Conservation (phyloP, 2,797 vertebrate species). For the Hylomyscus alleni region DNA sequence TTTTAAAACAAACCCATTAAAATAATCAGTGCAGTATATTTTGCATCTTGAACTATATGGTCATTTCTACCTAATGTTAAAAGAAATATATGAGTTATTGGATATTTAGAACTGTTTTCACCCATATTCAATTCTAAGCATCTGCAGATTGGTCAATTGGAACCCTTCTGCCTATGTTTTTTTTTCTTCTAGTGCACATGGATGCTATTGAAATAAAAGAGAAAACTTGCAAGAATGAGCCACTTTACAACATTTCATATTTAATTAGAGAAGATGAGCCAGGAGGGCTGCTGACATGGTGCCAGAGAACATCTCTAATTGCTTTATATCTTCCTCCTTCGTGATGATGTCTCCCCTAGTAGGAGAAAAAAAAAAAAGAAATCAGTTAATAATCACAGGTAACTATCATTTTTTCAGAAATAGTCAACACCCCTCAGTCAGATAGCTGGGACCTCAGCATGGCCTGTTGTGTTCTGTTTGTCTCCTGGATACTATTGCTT, state of each 20-base stretch:
- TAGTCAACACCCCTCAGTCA: neutral
- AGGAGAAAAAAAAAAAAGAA: neutral
- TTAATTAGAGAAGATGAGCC: neutral
- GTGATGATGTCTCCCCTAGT: neutral
- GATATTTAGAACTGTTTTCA: neutral
- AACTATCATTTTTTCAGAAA: neutral
- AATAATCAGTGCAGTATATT: neutral
- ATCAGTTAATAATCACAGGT: neutral
- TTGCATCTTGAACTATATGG: neutral
- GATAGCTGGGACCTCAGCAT: neutral
- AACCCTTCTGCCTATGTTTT: neutral
- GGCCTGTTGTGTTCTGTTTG: neutral
- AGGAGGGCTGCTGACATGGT: neutral
- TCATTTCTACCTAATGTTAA: constrained; percentile 29
- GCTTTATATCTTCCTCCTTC: neutral
- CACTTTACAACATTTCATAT: neutral
- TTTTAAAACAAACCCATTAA: neutral
- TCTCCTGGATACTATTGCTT: neutral
- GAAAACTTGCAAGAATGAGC: neutral
- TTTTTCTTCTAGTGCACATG: neutral
- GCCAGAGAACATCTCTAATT: neutral
- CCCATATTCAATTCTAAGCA: neutral
- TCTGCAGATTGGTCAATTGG: neutral
- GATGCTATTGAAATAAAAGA: neutral
- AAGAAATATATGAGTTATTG: constrained; percentile 2